phyloP scores from a whole-genome alignment of 1,140 invertebrate species.

The Campodea augens region DNA sequence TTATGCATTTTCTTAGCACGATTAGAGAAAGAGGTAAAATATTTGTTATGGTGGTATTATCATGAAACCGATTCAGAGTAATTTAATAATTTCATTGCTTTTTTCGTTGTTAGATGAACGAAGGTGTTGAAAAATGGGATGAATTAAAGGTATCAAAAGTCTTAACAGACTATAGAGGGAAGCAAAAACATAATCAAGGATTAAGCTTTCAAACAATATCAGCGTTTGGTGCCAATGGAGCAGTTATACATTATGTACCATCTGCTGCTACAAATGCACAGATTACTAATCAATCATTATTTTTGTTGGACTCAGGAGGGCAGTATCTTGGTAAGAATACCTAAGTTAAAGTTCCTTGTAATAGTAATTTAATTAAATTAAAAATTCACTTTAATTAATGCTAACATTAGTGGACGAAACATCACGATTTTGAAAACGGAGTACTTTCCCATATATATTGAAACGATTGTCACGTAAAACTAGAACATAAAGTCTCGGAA shows the following conservation, averaged over 20 bases:
- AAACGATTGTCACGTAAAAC: background rate
- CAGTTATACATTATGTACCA: slow-evolving; percentile 77
- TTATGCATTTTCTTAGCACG: slow-evolving; percentile 78
- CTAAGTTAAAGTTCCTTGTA: slow-evolving; percentile 11
- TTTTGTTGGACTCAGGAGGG: slow-evolving; percentile 38
- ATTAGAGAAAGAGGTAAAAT: slow-evolving; percentile 45
- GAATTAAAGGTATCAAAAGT: slow-evolving; percentile 45
- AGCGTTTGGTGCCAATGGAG: slow-evolving; percentile 68
- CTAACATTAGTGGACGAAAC: background rate
- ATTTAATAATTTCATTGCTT: slow-evolving; percentile 18
- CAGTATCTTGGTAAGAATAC: slow-evolving; percentile 30
- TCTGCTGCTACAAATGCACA: slow-evolving; percentile 44
- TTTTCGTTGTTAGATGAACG: slow-evolving; percentile 12
- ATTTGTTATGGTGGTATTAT: slow-evolving; percentile 8
- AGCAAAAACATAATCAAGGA: slow-evolving; percentile 44
- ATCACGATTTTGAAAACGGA: background rate
- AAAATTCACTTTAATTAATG: background rate
- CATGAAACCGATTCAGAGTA: too few relatives aligned
- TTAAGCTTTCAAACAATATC: slow-evolving; percentile 75
- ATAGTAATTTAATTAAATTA: background rate
- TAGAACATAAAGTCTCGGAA: too few relatives aligned
- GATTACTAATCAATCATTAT: slow-evolving; percentile 39
- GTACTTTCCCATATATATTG: background rate
- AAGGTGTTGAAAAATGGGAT: slow-evolving; percentile 27
- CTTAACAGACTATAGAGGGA: slow-evolving; percentile 42